phyloP scores from a whole-genome alignment of 2,888 invertebrate genomes.

The Ornithoptera priamus region DNA sequence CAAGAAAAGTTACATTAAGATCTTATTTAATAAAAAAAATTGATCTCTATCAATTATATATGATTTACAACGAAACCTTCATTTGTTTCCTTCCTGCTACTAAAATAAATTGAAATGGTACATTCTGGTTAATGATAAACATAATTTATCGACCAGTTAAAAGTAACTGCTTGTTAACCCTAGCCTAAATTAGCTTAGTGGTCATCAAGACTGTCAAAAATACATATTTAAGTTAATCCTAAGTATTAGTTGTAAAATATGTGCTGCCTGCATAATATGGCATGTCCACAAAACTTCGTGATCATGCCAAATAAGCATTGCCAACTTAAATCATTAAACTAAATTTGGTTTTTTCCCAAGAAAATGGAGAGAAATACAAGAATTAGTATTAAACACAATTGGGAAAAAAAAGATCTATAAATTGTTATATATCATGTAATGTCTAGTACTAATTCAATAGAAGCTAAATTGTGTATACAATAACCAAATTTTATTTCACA shows the following conservation, averaged over 20 bases:
- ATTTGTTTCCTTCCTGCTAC: slow-evolving; percentile 23
- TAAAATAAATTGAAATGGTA: slow-evolving; percentile 15
- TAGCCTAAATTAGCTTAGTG: background rate
- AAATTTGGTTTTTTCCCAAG: slow-evolving; percentile 28
- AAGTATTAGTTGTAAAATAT: background rate
- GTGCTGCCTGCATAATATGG: slow-evolving; percentile 20
- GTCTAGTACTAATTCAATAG: slow-evolving; percentile 7
- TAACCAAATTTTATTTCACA: slow-evolving; percentile 21
- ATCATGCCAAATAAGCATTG: slow-evolving; percentile 31
- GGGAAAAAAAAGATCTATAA: background rate
- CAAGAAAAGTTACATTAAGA: slow-evolving; percentile 59
- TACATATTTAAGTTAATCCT: background rate
- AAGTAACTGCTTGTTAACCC: background rate
- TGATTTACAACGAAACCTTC: slow-evolving; percentile 30
- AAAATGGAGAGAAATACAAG: slow-evolving; percentile 2
- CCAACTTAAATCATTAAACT: slow-evolving; percentile 30
- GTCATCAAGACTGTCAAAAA: background rate
- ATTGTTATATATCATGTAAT: slow-evolving; percentile 12
- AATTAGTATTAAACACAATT: slow-evolving; percentile 14
- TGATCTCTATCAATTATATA: slow-evolving; percentile 39
- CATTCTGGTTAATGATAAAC: background rate
- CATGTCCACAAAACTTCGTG: slow-evolving; percentile 33
- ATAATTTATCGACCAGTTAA: background rate
- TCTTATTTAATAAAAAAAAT: slow-evolving; percentile 54
- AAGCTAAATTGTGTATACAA: slow-evolving; percentile 11